Evolutionary conservation across 2,888 invertebrate species (phyloP).

Genomic region (Drosophila stalkeri): DNA sequence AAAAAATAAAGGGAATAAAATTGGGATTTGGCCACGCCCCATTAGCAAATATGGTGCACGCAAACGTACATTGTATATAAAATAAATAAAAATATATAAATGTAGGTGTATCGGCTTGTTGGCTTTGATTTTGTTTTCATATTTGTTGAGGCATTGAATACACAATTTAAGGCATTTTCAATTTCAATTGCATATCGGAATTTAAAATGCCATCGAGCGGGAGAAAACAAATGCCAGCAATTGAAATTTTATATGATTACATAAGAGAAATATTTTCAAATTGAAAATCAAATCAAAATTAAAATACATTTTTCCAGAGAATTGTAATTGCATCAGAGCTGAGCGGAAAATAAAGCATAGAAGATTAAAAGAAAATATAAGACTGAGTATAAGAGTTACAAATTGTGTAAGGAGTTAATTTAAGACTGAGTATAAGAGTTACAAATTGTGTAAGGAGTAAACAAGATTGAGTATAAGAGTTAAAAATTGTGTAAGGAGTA

Average conservation of each 20-base stretch:
- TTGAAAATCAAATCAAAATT: background rate
- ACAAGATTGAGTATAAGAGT: too few species aligned
- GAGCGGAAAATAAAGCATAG: background rate
- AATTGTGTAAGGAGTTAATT: too few species aligned
- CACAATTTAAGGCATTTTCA: constrained; percentile 8
- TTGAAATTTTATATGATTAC: background rate
- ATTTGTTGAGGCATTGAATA: constrained; percentile 22
- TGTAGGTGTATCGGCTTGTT: constrained; percentile 12
- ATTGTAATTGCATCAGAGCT: background rate
- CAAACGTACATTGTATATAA: background rate
- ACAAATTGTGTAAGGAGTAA: too few species aligned
- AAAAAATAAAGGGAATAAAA: background rate
- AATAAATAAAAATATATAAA: background rate
- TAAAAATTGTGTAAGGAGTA: too few species aligned
- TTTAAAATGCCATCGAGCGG: background rate
- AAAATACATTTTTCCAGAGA: background rate
- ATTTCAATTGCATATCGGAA: constrained; percentile 18
- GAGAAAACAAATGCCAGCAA: background rate
- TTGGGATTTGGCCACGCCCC: constrained; percentile 22
- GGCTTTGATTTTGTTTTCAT: background rate
- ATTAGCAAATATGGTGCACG: constrained; percentile 19
- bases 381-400: background rate
- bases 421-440: too few species aligned
- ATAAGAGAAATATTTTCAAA: background rate
- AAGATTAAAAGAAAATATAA: background rate